These are phyloP conservation scores for Pandemis heparana DNA, from an alignment of 2,888 invertebrate species.

Conservation along the genomic window DNA sequence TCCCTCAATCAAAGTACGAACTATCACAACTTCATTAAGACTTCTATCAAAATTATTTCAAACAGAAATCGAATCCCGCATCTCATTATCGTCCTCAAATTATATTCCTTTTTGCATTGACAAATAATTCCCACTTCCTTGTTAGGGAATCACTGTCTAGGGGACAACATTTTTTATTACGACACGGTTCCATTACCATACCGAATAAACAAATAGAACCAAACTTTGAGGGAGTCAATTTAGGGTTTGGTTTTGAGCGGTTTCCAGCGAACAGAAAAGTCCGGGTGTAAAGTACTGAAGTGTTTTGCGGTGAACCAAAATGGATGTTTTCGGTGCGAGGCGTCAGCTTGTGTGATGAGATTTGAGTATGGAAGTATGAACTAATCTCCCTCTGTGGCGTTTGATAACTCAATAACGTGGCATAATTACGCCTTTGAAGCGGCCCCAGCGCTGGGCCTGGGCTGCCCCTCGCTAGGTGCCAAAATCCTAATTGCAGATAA, in stretches of 20 bases:
- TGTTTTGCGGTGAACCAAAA: slow-evolving; percentile 81
- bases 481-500: slow-evolving; percentile 85
- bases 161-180: slow-evolving; percentile 58
- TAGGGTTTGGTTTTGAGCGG: slow-evolving; percentile 51
- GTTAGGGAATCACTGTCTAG: slow-evolving; percentile 72
- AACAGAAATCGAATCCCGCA: slow-evolving; percentile 76
- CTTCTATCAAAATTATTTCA: slow-evolving; percentile 44
- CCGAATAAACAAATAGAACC: slow-evolving; percentile 40
- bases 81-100: slow-evolving; percentile 80
- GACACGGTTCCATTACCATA: slow-evolving; percentile 55
- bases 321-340: slow-evolving; percentile 81
- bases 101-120: slow-evolving; percentile 77
- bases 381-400: slow-evolving; percentile 80
- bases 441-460: slow-evolving; percentile 44
- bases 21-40: slow-evolving; percentile 24
- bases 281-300: slow-evolving; percentile 53
- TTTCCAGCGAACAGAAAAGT: slow-evolving; percentile 48
- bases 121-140: slow-evolving; percentile 80
- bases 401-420: slow-evolving; percentile 85
- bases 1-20: not conserved
- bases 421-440: slow-evolving; percentile 84
- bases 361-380: slow-evolving; percentile 85
- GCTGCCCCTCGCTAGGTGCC: slow-evolving; percentile 62
- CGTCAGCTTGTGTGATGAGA: slow-evolving; percentile 86
- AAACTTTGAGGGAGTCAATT: slow-evolving; percentile 34